A percentile compares a stretch with the other conserved stretches of the same genome.
phyloP scores from a whole-genome alignment of 2,113 vertebrate genomes.

The Dicrurus megarhynchus region DNA sequence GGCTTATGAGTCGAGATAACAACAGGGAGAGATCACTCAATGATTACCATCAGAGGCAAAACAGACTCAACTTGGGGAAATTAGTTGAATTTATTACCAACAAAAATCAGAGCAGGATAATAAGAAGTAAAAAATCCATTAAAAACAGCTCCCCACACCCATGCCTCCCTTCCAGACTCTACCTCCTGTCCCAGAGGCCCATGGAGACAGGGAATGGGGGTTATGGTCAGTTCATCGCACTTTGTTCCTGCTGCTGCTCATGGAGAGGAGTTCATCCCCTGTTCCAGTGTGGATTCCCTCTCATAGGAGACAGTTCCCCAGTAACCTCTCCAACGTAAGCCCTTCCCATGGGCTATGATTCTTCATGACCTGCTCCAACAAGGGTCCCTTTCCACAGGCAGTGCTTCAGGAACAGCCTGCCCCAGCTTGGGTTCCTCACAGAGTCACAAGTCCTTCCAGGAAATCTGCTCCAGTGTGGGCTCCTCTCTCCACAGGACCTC shows the following conservation, averaged over 20 bases:
- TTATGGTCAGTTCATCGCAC: neutral
- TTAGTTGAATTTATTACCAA: neutral
- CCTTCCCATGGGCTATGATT: neutral
- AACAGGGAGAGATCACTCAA: neutral
- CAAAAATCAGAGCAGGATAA: neutral
- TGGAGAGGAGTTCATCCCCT: neutral
- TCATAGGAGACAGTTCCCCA: neutral
- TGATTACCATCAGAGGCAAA: neutral
- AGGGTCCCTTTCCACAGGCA: neutral
- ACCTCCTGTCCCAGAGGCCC: neutral
- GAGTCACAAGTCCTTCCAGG: neutral
- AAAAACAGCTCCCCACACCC: neutral
- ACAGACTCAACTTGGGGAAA: neutral
- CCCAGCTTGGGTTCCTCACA: neutral
- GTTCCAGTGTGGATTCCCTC: neutral
- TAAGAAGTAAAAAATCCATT: neutral
- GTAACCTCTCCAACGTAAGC: neutral
- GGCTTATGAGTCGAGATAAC: neutral
- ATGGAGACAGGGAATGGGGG: neutral
- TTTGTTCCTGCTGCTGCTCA: neutral
- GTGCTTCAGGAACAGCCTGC: neutral
- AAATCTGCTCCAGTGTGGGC: neutral
- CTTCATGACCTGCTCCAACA: neutral
- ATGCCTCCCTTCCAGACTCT: neutral
- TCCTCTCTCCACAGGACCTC: neutral